Base-by-base conservation (phyloP, 2,888 invertebrate species). In the Microplitis deprimator region DNA sequence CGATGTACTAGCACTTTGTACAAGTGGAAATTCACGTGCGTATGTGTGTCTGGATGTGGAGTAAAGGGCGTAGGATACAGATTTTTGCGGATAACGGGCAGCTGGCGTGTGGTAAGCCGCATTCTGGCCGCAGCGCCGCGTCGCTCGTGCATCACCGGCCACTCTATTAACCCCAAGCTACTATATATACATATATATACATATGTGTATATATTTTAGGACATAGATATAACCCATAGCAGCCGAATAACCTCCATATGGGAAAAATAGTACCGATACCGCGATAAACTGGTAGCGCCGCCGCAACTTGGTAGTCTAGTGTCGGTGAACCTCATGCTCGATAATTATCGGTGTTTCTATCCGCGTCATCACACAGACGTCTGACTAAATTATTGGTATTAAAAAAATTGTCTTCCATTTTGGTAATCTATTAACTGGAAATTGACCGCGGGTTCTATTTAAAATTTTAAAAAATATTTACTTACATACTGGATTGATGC, bases 61-160 rank as follows among this genome's bases (percentile, higher is more conserved):
- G 83, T 77, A 78, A 84, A 83, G 84, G 84, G 83, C 83, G 81
- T 82, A 50, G 50, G 50, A 50, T 83, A 81, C 84, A 86, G 85
- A 88, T 88, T 88, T 88, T 88, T 87, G 85, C 82, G 86, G 84
- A 83, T 80, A 83, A 80, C 80, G 84, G 85, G 87, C 89, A 89
- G 86, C 89, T 89, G 89, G 89, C 86, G 89, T 88, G 89, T 83
- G 89, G 89, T 89, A 85, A 88, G 87, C 88, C 88, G 82, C 84
- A 83, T 80, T 81, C 80, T 81, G 84, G 85, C 88, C 88, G 83
- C 88, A 87, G 85, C 85, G 85, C 82, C 86, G 87, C 89, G 87
- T 87, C 84, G 87, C 85, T 86, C 89, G 89, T 89, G 88, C 88
- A 88, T 89, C 88, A 88, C 87, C 85, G 85, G 87, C 86, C 88